Evolutionary conservation across 1,140 invertebrate genomes (phyloP).

Genomic region (Nephotettix cincticeps): DNA sequence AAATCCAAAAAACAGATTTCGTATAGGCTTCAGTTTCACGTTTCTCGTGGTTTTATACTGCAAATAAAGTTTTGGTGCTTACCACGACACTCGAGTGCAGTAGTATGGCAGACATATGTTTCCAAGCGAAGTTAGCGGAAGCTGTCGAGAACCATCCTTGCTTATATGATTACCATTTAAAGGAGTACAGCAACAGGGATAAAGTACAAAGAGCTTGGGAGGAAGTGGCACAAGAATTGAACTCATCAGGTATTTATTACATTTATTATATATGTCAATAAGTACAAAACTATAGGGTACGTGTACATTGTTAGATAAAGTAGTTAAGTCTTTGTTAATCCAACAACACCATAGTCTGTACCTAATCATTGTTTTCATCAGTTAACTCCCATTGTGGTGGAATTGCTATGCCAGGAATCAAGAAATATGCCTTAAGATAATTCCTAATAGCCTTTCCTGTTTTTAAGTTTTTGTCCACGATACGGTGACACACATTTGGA

Average conservation of each 20-base stretch:
- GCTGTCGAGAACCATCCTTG: not conserved
- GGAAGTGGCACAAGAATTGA: too few relatives aligned
- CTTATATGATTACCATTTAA: slow-evolving; percentile 1
- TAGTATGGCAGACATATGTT: not conserved
- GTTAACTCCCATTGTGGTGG: not conserved
- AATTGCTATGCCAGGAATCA: too few relatives aligned
- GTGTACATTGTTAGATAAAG: too few relatives aligned
- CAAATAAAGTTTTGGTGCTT: not conserved
- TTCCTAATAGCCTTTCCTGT: not conserved
- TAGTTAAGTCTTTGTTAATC: too few relatives aligned
- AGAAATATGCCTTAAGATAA: not conserved
- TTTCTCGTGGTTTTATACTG: not conserved
- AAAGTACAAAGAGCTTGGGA: slow-evolving; percentile 15
- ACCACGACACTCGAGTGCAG: too few relatives aligned
- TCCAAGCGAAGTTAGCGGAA: slow-evolving; percentile 9
- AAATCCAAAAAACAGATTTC: not conserved
- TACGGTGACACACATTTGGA: slow-evolving; percentile 3
- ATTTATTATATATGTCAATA: too few relatives aligned
- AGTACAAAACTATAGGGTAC: too few relatives aligned
- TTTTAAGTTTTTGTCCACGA: not conserved
- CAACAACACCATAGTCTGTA: not conserved
- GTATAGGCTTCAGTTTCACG: too few relatives aligned
- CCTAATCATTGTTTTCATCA: not conserved
- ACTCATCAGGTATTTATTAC: too few relatives aligned
- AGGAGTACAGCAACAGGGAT: slow-evolving; percentile 22